phyloP scores from a whole-genome alignment of 2,797 vertebrate species.

The Sternarchorhynchus goeldii region DNA sequence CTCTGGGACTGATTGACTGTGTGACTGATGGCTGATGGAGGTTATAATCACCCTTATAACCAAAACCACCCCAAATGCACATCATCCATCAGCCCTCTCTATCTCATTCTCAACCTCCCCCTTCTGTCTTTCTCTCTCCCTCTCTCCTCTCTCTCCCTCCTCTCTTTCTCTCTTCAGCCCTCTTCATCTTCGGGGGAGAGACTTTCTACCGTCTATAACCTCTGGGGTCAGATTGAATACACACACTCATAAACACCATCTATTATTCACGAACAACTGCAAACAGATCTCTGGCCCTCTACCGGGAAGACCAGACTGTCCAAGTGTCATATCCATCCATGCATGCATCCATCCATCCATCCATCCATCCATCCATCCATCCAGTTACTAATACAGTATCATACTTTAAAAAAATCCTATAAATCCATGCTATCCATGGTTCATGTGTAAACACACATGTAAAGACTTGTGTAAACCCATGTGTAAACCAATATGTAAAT shows the following conservation, averaged over 20 bases:
- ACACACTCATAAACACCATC: constrained; percentile 86
- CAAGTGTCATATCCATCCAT: constrained; percentile 57
- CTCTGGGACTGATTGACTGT: constrained; percentile 70
- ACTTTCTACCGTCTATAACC: constrained; percentile 72
- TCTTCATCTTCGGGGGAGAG: constrained; percentile 62
- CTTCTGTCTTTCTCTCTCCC: constrained; percentile 35
- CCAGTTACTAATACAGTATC: constrained; percentile 28
- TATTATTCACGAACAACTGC: constrained; percentile 81
- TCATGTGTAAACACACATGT: too few species aligned
- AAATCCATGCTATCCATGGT: not conserved
- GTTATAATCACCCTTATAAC: constrained; percentile 67
- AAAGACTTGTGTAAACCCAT: too few species aligned
- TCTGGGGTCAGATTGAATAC: constrained; percentile 86
- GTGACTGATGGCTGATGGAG: constrained; percentile 78
- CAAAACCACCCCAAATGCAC: constrained; percentile 65
- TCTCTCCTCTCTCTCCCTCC: constrained; percentile 36
- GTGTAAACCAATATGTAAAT: too few species aligned
- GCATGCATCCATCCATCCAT: constrained; percentile 44
- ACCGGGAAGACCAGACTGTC: constrained; percentile 58
- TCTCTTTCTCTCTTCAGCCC: constrained; percentile 40
- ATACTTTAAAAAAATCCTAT: constrained; percentile 14
- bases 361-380: constrained; percentile 24
- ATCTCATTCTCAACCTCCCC: constrained; percentile 22
- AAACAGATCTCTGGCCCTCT: constrained; percentile 66
- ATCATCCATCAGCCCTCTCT: constrained; percentile 69